phyloP scores from a whole-genome alignment of 2,888 invertebrate genomes.

The Eupithecia centaureata region DNA sequence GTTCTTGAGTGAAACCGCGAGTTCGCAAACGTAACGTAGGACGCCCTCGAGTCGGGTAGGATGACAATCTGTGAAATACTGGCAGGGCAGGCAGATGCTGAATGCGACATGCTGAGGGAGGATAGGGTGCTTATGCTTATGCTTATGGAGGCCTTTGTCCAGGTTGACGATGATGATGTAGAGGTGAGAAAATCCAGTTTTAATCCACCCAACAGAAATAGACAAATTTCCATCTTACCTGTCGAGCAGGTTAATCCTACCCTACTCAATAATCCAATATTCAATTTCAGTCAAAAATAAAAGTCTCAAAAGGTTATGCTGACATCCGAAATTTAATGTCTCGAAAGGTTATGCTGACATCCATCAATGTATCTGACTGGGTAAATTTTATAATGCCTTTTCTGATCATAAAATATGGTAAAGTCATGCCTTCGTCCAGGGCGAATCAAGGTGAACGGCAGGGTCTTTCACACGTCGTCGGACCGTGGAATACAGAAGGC shows the following conservation, averaged over 20 bases:
- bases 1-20: too few species aligned
- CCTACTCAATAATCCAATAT: neutral
- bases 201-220: too few species aligned
- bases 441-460: slow-evolving; percentile 54
- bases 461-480: slow-evolving; percentile 25
- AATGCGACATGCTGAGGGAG: too few species aligned
- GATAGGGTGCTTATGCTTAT: too few species aligned
- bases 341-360: slow-evolving; percentile 46
- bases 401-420: slow-evolving; percentile 47
- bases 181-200: too few species aligned
- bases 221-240: neutral
- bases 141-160: too few species aligned
- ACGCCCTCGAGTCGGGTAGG: too few species aligned
- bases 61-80: too few species aligned
- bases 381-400: slow-evolving; percentile 36
- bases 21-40: too few species aligned
- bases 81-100: too few species aligned
- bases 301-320: neutral
- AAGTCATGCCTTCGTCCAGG: slow-evolving; percentile 52
- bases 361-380: slow-evolving; percentile 47
- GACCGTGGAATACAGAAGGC: neutral
- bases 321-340: slow-evolving; percentile 27
- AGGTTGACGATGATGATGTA: too few species aligned
- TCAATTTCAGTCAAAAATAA: slow-evolving; percentile 1
- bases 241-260: neutral